A percentile compares a stretch with the other conserved stretches of the same genome.
Evolutionary conservation across 2,888 invertebrate species (phyloP).

Genomic region (Apodemia zela): DNA sequence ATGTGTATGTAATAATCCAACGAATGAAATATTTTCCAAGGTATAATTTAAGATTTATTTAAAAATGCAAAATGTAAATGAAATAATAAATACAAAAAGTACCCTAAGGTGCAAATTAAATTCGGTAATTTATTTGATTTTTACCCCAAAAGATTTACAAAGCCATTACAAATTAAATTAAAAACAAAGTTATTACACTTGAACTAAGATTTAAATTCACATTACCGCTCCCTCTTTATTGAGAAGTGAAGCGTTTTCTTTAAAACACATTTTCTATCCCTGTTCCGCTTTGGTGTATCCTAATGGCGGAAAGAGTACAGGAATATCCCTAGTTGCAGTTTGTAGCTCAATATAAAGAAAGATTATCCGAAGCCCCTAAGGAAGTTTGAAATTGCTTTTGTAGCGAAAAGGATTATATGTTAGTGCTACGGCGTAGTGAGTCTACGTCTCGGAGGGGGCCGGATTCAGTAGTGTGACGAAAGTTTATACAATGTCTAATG

Average conservation of each 20-base stretch:
- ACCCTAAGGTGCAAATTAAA: constrained; percentile 28
- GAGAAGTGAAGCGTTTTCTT: constrained; percentile 70
- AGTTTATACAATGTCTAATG: constrained; percentile 33
- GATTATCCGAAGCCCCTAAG: constrained; percentile 81
- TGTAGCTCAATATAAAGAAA: constrained; percentile 79
- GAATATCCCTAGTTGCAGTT: constrained; percentile 53
- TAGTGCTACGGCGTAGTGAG: constrained; percentile 75
- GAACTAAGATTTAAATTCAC: constrained; percentile 78
- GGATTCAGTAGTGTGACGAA: constrained; percentile 52
- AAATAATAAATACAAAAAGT: too few relatives aligned
- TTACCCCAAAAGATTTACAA: constrained; percentile 58
- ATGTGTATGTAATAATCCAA: too few relatives aligned
- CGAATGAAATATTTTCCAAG: too few relatives aligned
- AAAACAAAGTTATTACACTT: constrained; percentile 77
- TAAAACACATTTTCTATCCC: constrained; percentile 45
- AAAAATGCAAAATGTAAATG: too few relatives aligned
- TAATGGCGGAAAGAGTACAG: constrained; percentile 44
- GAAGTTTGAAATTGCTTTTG: constrained; percentile 82
- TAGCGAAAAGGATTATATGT: constrained; percentile 82
- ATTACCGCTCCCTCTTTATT: constrained; percentile 77
- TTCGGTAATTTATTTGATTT: constrained; percentile 44
- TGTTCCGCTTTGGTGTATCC: constrained; percentile 35
- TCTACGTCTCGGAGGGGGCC: constrained; percentile 55
- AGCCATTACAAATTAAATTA: constrained; percentile 76
- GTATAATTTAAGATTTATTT: too few relatives aligned